A percentile compares a stretch with the other conserved stretches of the same genome.
These are phyloP conservation scores for Amorpha juglandis DNA, from an alignment of 2,888 invertebrate genomes.

Conservation along the genomic window DNA sequence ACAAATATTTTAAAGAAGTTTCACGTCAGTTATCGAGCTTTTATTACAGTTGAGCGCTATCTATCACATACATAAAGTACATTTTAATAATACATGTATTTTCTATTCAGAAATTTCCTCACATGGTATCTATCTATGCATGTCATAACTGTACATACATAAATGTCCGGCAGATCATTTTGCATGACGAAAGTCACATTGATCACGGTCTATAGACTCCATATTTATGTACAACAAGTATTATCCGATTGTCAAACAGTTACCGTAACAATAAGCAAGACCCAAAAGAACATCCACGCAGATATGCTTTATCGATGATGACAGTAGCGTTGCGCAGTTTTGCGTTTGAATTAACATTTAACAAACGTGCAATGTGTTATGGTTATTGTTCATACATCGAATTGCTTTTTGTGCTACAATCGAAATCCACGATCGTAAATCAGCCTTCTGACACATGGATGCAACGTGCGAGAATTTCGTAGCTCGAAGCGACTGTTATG, in stretches of 20 bases:
- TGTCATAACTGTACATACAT: no score
- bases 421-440: conserved; percentile 42
- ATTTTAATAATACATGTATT: no score
- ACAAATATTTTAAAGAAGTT: no score
- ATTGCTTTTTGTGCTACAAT: conserved; percentile 36
- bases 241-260: conserved; percentile 33
- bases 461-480: conserved; percentile 28
- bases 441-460: conserved; percentile 8
- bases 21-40: no score
- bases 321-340: conserved; percentile 26
- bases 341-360: conserved; percentile 31
- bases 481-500: neutral
- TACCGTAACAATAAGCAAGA: conserved; percentile 23
- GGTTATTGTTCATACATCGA: conserved; percentile 35
- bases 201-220: conserved; percentile 3
- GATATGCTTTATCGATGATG: conserved; percentile 33
- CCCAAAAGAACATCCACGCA: conserved; percentile 30
- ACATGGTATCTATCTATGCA: no score
- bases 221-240: conserved; percentile 7
- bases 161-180: neutral
- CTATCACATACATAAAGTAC: no score
- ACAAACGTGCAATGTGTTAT: conserved; percentile 32
- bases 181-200: conserved; percentile 34
- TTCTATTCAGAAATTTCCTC: no score
- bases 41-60: no score